phyloP scores from a whole-genome alignment of 2,888 invertebrate species.

The Proisotoma minuta region DNA sequence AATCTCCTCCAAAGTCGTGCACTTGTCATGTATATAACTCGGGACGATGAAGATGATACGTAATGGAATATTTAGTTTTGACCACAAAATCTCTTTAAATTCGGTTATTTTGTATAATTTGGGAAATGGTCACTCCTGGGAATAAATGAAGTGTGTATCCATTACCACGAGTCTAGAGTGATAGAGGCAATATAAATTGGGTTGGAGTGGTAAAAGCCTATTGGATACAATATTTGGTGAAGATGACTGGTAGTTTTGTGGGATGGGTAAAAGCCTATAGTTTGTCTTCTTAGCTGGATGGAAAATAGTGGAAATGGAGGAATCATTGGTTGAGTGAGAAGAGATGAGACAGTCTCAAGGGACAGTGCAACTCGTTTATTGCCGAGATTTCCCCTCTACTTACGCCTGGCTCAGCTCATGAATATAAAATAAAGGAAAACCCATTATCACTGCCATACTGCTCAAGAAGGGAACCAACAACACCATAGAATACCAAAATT shows the following conservation, averaged over 20 bases:
- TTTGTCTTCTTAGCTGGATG: no score
- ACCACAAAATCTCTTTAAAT: no score
- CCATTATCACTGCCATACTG: conserved; percentile 44
- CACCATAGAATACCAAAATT: conserved; percentile 34
- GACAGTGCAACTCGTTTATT: conserved; percentile 45
- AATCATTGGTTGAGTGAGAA: conserved; percentile 9
- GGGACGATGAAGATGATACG: no score
- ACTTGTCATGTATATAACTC: no score
- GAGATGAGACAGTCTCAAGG: conserved; percentile 30
- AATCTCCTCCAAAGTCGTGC: no score
- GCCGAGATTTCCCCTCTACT: conserved; percentile 44
- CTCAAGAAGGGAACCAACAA: conserved; percentile 26
- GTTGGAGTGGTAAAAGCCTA: no score
- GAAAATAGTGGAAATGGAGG: conserved; percentile 5
- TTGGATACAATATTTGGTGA: no score
- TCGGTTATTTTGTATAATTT: conserved; percentile 2
- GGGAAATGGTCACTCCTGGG: conserved; percentile 4
- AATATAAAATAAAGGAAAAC: conserved; percentile 47
- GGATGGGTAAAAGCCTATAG: neutral
- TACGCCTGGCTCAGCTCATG: conserved; percentile 46
- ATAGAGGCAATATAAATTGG: conserved; percentile 2
- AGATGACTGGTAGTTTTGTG: neutral
- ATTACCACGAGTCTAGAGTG: neutral
- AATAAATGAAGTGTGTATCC: conserved; percentile 5
- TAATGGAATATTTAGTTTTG: no score